Evolutionary conservation across 2,888 invertebrate species (phyloP).

Genomic region (Ptilodon capucinus): DNA sequence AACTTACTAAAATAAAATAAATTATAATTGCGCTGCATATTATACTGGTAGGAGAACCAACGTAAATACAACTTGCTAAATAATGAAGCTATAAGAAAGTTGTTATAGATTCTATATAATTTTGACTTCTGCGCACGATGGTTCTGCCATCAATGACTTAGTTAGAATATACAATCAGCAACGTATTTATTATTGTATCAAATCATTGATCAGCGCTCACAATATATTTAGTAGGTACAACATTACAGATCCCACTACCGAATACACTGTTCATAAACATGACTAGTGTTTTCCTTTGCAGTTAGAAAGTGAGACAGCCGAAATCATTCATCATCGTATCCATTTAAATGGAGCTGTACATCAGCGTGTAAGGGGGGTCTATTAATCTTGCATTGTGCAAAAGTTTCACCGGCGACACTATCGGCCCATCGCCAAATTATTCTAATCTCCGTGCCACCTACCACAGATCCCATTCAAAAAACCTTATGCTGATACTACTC

Average conservation of each 20-base stretch:
- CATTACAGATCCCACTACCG: neutral
- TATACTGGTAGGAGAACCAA: too few species aligned
- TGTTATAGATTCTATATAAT: too few species aligned
- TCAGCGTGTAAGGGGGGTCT: neutral
- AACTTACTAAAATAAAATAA: neutral
- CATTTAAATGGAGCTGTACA: neutral
- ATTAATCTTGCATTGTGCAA: neutral
- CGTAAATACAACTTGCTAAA: too few species aligned
- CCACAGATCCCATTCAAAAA: neutral
- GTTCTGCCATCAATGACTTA: too few species aligned
- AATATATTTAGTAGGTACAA: neutral
- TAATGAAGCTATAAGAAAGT: too few species aligned
- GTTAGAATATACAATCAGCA: neutral
- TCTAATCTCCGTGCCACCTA: slow-evolving; percentile 2
- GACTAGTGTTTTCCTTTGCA: neutral
- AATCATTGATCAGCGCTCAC: neutral
- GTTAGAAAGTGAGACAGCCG: neutral
- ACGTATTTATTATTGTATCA: neutral
- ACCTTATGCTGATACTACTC: neutral
- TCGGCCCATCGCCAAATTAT: slow-evolving; percentile 4
- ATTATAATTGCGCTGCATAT: neutral
- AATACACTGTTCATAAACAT: neutral
- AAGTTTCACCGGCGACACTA: slow-evolving; percentile 1
- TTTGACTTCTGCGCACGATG: too few species aligned
- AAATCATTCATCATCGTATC: neutral